Evolutionary conservation across 2,888 invertebrate genomes (phyloP).

Genomic region (Tubiluchus corallicola): DNA sequence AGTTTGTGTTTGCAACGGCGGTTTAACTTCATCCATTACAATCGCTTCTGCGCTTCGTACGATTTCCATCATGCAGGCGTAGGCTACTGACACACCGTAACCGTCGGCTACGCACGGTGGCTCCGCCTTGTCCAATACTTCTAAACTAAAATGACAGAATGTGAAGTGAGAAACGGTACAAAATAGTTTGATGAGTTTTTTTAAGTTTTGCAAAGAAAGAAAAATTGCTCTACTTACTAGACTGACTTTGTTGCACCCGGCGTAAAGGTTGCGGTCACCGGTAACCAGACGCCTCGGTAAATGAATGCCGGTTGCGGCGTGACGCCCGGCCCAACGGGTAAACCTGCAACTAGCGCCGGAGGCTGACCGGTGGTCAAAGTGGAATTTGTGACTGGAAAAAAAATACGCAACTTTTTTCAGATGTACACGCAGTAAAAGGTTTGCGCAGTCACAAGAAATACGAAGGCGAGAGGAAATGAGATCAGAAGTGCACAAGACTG

Average conservation of each 20-base stretch:
- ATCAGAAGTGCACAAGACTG: too few species aligned
- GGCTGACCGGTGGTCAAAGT: too few species aligned
- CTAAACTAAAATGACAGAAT: conserved; percentile 58
- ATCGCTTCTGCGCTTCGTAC: conserved; percentile 49
- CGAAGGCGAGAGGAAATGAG: too few species aligned
- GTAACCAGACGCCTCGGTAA: conserved; percentile 78
- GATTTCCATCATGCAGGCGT: conserved; percentile 76
- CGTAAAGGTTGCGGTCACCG: conserved; percentile 62
- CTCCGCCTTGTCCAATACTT: conserved; percentile 86
- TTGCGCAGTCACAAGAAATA: background rate
- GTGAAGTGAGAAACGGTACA: background rate
- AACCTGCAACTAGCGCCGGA: conserved; percentile 42
- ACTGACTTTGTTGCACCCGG: conserved; percentile 67
- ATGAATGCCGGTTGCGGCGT: conserved; percentile 78
- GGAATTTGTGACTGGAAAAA: conserved; percentile 6
- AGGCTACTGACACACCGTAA: conserved; percentile 87
- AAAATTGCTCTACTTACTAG: conserved; percentile 48
- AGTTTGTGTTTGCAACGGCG: background rate
- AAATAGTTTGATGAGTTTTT: too few species aligned
- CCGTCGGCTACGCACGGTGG: conserved; percentile 87
- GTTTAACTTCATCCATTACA: conserved; percentile 37
- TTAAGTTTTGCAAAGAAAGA: conserved; percentile 11
- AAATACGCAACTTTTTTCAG: background rate
- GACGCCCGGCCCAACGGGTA: conserved; percentile 51
- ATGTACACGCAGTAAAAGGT: background rate